Evolutionary conservation across 2,797 vertebrate genomes (phyloP).

Genomic region (Eulemur rubriventer): DNA sequence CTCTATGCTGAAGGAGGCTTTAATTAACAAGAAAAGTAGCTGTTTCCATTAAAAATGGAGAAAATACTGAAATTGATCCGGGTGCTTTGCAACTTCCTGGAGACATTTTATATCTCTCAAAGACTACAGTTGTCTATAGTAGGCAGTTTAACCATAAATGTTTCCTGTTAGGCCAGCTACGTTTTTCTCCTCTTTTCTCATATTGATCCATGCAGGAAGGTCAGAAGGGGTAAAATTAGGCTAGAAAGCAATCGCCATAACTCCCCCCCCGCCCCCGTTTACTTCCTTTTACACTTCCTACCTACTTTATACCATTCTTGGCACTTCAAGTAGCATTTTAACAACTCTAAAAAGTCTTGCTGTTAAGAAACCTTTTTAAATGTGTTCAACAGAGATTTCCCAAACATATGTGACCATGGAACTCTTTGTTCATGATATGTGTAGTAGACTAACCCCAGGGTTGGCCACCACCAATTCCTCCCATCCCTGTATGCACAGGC

Average conservation of each 20-base stretch:
- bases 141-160: neutral
- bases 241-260: neutral
- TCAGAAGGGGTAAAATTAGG: neutral
- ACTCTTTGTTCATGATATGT: neutral
- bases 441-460: neutral
- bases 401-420: neutral
- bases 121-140: neutral
- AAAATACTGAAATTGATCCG: neutral
- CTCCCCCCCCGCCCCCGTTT: neutral
- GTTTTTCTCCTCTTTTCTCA: neutral
- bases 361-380: neutral
- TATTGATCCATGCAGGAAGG: neutral
- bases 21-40: slow-evolving; percentile 39
- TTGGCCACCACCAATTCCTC: neutral
- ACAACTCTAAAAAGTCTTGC: neutral
- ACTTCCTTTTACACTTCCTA: neutral
- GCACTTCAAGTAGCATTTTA: neutral
- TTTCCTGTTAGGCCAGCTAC: neutral
- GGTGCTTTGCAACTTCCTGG: neutral
- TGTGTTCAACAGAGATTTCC: neutral
- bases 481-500: neutral
- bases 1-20: neutral
- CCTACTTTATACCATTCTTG: neutral
- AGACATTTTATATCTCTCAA: neutral
- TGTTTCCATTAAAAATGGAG: neutral